These are phyloP conservation scores for Chrysolina oricalcia DNA, from an alignment of 2,888 invertebrate species.

Conservation along the genomic window DNA sequence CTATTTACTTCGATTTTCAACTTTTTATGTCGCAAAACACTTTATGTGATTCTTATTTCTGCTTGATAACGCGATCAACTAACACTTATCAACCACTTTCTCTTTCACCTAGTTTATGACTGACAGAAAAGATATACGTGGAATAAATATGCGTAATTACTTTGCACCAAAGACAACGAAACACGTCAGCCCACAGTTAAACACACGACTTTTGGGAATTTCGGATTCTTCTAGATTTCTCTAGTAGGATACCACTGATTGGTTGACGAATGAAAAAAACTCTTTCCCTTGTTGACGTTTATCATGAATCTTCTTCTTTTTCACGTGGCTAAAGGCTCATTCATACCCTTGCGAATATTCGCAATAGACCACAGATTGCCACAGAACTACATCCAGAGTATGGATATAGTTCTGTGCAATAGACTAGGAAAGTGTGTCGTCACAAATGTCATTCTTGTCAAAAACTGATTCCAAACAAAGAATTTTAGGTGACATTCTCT, in stretches of 20 bases:
- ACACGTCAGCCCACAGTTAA: slow-evolving; percentile 50
- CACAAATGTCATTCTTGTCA: too few species aligned
- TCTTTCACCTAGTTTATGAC: slow-evolving; percentile 6
- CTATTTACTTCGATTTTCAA: slow-evolving; percentile 53
- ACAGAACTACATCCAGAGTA: too few species aligned
- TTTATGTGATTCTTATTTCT: slow-evolving; percentile 24
- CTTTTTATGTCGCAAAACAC: slow-evolving; percentile 43
- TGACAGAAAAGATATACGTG: slow-evolving; percentile 24
- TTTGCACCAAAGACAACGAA: slow-evolving; percentile 44
- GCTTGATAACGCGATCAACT: not conserved
- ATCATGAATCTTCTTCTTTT: not conserved
- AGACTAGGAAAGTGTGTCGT: too few species aligned
- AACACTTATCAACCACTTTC: slow-evolving; percentile 22
- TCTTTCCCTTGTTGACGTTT: too few species aligned
- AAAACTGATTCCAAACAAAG: too few species aligned
- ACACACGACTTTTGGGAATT: not conserved
- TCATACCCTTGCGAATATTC: too few species aligned
- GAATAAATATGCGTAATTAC: slow-evolving; percentile 10
- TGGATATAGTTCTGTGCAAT: too few species aligned
- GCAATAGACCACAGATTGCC: too few species aligned
- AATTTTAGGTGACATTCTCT: too few species aligned
- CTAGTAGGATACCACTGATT: slow-evolving; percentile 9
- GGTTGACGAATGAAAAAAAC: too few species aligned
- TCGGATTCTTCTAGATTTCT: slow-evolving; percentile 42
- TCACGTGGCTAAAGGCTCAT: too few species aligned